Conservation (phyloP, 2,797 vertebrate species). For the Melanotaenia pygmaea region DNA sequence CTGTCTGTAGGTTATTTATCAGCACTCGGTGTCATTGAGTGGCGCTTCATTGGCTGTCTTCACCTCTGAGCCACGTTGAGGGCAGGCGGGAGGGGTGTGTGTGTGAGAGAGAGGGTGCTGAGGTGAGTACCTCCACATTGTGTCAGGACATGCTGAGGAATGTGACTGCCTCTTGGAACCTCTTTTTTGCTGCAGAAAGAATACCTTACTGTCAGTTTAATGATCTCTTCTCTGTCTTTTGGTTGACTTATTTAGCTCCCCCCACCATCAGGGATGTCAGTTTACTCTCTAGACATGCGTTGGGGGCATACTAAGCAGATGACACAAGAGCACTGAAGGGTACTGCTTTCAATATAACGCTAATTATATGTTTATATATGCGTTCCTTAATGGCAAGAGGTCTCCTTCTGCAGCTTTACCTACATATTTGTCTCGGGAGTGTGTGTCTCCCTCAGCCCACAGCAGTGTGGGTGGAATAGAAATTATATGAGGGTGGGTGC, state of each 20-base stretch:
- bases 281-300: constrained; percentile 63
- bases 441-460: constrained; percentile 75
- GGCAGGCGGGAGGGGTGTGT: constrained; percentile 6
- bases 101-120: constrained; percentile 5
- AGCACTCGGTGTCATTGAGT: constrained; percentile 17
- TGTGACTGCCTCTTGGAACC: constrained; percentile 31
- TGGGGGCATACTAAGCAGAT: constrained; percentile 78
- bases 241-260: constrained; percentile 20
- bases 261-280: constrained; percentile 41
- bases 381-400: constrained; percentile 64
- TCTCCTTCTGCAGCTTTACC: constrained; percentile 61
- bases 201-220: constrained; percentile 18
- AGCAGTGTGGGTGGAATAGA: constrained; percentile 86
- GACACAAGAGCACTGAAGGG: constrained; percentile 60
- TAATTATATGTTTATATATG: constrained; percentile 44
- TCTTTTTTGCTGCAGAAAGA: constrained; percentile 12
- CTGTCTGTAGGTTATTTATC: constrained; percentile 30
- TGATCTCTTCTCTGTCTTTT: constrained; percentile 1
- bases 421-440: constrained; percentile 67
- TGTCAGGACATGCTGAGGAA: constrained; percentile 73
- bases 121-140: constrained; percentile 34
- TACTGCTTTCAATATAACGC: constrained; percentile 45
- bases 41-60: constrained; percentile 30
- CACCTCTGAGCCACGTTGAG: constrained; percentile 32
- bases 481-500: constrained; percentile 84